Conservation (phyloP, 1,140 invertebrate genomes). For the Teleogryllus occipitalis region DNA sequence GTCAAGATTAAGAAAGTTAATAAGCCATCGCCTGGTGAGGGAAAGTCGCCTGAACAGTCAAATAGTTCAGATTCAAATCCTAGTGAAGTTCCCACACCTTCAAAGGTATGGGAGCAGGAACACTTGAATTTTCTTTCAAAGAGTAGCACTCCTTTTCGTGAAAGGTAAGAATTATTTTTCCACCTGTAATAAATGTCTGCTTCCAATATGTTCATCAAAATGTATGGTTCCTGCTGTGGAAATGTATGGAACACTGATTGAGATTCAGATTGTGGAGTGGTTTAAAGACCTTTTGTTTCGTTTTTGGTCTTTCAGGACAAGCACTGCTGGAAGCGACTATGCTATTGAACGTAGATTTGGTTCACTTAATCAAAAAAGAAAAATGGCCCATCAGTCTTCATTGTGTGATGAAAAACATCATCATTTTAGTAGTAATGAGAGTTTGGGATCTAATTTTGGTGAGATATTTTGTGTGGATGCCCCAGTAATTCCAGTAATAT, state of each 20-base stretch:
- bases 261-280: too few species aligned
- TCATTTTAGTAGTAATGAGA: constrained; percentile 64
- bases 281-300: too few species aligned
- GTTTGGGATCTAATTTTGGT: constrained; percentile 44
- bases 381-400: constrained; percentile 42
- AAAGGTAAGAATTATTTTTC: constrained; percentile 23
- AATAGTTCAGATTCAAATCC: constrained; percentile 19
- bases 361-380: constrained; percentile 43
- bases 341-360: constrained; percentile 44
- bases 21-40: background rate
- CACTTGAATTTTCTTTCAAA: background rate
- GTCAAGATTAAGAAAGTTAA: background rate
- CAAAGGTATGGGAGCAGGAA: constrained; percentile 16
- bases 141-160: constrained; percentile 20
- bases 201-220: too few species aligned
- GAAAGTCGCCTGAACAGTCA: constrained; percentile 13
- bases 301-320: constrained; percentile 39
- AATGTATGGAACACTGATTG: too few species aligned
- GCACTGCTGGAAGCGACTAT: constrained; percentile 49
- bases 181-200: too few species aligned
- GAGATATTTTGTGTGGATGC: background rate
- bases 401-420: constrained; percentile 45
- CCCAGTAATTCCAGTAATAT: constrained; percentile 24
- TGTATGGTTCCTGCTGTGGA: too few species aligned
- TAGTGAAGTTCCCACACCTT: constrained; percentile 12